These are phyloP conservation scores for Monopterus albus DNA, from an alignment of 2,113 vertebrate genomes.

Conservation along the genomic window DNA sequence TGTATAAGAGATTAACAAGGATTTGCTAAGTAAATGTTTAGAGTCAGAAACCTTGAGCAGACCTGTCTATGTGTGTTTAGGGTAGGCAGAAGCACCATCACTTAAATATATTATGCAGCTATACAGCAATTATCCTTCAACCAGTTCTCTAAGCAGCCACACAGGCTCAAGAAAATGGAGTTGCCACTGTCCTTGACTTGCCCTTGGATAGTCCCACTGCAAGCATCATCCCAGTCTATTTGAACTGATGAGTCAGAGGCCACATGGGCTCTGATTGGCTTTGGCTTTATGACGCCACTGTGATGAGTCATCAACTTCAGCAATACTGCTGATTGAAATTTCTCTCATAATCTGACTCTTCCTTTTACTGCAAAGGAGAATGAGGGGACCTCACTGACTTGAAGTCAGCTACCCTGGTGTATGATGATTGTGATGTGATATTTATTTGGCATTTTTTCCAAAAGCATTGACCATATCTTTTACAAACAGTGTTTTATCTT, in stretches of 20 bases:
- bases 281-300: slow-evolving; percentile 54
- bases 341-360: slow-evolving; percentile 20
- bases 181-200: slow-evolving; percentile 48
- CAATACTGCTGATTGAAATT: slow-evolving; percentile 38
- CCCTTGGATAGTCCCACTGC: slow-evolving; percentile 38
- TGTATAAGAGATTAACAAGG: not conserved
- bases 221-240: slow-evolving; percentile 17
- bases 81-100: not conserved
- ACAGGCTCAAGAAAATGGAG: slow-evolving; percentile 40
- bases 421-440: not conserved
- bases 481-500: too few relatives aligned
- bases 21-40: slow-evolving; percentile 39
- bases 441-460: too few relatives aligned
- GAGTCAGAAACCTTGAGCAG: slow-evolving; percentile 12
- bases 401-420: not conserved
- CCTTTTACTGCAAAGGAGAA: not conserved
- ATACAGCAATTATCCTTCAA: not conserved
- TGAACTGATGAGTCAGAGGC: slow-evolving; percentile 56
- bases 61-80: not conserved
- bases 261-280: slow-evolving; percentile 54
- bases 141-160: not conserved
- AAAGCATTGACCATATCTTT: not conserved
- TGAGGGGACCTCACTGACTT: not conserved
- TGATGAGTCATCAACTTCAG: slow-evolving; percentile 63
- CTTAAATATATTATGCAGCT: slow-evolving; percentile 20